A percentile compares a stretch with the other conserved stretches of the same genome.
phyloP scores from a whole-genome alignment of 1,140 invertebrate genomes.

The Drosophila sechellia region DNA sequence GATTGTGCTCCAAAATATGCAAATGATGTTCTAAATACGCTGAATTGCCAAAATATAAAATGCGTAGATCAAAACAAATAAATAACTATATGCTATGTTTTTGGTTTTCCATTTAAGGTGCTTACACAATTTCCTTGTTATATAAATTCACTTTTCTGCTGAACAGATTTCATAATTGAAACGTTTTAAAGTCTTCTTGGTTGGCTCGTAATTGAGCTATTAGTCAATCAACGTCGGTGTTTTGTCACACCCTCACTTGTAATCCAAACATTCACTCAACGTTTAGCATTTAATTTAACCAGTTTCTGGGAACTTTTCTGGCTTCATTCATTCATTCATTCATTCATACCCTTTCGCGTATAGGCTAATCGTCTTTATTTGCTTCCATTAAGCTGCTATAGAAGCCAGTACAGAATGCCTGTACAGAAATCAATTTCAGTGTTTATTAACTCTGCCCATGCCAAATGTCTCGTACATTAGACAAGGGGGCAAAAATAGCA shows the following conservation, averaged over 20 bases:
- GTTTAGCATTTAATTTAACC: slow-evolving; percentile 21
- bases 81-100: too few relatives aligned
- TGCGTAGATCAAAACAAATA: too few relatives aligned
- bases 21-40: background rate
- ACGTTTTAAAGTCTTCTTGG: background rate
- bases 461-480: slow-evolving; percentile 59
- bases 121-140: too few relatives aligned
- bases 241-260: slow-evolving; percentile 28
- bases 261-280: slow-evolving; percentile 14
- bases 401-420: slow-evolving; percentile 57
- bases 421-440: slow-evolving; percentile 70
- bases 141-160: too few relatives aligned
- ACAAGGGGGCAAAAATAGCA: slow-evolving; percentile 64
- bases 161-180: too few relatives aligned
- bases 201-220: slow-evolving; percentile 4
- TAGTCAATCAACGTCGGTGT: slow-evolving; percentile 12
- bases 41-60: too few relatives aligned
- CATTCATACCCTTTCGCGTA: slow-evolving; percentile 21
- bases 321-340: slow-evolving; percentile 25
- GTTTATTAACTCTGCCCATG: slow-evolving; percentile 55
- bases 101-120: too few relatives aligned
- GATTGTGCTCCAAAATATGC: background rate
- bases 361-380: slow-evolving; percentile 63
- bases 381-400: slow-evolving; percentile 75
- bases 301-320: slow-evolving; percentile 24